Percentiles rank a stretch among this genome's conserved stretches.
phyloP scores from a whole-genome alignment of 1,140 invertebrate species.

The Trichomalopsis sarcophagae region DNA sequence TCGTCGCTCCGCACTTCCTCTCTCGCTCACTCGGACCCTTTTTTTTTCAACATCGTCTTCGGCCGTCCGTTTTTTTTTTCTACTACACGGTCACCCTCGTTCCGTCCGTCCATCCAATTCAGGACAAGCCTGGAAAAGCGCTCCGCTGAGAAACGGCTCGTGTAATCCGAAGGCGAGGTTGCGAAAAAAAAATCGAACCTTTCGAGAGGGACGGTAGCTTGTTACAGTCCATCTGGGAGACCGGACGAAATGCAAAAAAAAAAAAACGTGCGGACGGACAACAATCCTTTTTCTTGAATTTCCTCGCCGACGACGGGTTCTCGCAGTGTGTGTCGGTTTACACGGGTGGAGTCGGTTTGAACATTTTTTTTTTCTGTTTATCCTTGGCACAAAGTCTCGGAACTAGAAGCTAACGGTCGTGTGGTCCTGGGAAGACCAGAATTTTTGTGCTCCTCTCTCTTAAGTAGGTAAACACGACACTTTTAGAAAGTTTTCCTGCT shows the following conservation, averaged over 20 bases:
- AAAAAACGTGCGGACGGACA: background rate
- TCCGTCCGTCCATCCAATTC: conserved; percentile 36
- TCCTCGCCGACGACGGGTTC: background rate
- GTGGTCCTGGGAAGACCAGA: conserved; percentile 39
- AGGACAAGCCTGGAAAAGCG: conserved; percentile 40
- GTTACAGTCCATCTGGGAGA: conserved; percentile 22
- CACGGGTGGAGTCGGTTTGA: background rate
- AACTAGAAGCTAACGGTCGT: conserved; percentile 45
- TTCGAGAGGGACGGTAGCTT: background rate
- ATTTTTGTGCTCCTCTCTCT: conserved; percentile 4
- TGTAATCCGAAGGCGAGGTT: conserved; percentile 39
- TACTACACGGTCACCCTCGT: background rate
- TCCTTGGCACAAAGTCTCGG: conserved; percentile 43
- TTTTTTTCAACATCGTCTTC: background rate
- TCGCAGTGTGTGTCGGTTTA: background rate
- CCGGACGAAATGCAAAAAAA: conserved; percentile 39
- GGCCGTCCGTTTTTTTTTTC: conserved; percentile 40
- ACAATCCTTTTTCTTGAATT: conserved; percentile 47
- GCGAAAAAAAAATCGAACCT: conserved; percentile 46
- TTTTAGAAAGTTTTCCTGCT: conserved; percentile 36
- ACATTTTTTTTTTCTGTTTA: conserved; percentile 44
- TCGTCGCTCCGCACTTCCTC: background rate
- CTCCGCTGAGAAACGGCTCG: conserved; percentile 19
- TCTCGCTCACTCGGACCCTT: conserved; percentile 20
- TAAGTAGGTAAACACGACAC: conserved; percentile 30